phyloP scores from a whole-genome alignment of 2,797 vertebrate genomes.

The Myotis findleyi region DNA sequence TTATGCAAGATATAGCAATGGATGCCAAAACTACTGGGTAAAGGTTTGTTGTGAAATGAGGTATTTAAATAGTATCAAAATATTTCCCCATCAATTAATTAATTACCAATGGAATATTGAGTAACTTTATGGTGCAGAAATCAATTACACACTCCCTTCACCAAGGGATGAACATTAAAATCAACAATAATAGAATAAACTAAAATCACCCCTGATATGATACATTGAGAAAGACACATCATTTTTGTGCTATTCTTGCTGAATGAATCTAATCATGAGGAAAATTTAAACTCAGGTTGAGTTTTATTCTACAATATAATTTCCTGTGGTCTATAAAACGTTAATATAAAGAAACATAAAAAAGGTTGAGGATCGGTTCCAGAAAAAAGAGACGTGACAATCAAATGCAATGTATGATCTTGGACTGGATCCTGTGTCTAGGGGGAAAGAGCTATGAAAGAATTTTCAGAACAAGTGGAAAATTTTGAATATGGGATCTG shows the following conservation, averaged over 20 bases:
- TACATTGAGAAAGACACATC: background rate
- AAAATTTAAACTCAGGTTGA: background rate
- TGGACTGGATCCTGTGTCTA: background rate
- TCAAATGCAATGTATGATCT: background rate
- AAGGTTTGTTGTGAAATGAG: background rate
- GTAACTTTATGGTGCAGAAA: background rate
- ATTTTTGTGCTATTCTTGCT: background rate
- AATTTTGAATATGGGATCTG: background rate
- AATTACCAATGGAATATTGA: background rate
- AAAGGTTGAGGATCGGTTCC: background rate
- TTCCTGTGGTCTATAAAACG: background rate
- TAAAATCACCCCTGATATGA: background rate
- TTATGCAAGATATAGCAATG: background rate
- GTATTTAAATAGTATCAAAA: constrained; percentile 1
- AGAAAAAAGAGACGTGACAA: background rate
- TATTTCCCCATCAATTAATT: constrained; percentile 21
- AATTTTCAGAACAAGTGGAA: background rate
- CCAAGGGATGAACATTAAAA: constrained; percentile 33
- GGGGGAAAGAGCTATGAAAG: background rate
- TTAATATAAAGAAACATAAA: constrained; percentile 32
- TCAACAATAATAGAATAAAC: background rate
- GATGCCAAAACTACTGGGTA: background rate
- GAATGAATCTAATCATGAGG: background rate
- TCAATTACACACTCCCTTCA: background rate
- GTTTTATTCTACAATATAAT: background rate